A percentile compares a stretch with the other conserved stretches of the same genome.
phyloP scores from a whole-genome alignment of 1,140 invertebrate genomes.

The Formica exsecta region DNA sequence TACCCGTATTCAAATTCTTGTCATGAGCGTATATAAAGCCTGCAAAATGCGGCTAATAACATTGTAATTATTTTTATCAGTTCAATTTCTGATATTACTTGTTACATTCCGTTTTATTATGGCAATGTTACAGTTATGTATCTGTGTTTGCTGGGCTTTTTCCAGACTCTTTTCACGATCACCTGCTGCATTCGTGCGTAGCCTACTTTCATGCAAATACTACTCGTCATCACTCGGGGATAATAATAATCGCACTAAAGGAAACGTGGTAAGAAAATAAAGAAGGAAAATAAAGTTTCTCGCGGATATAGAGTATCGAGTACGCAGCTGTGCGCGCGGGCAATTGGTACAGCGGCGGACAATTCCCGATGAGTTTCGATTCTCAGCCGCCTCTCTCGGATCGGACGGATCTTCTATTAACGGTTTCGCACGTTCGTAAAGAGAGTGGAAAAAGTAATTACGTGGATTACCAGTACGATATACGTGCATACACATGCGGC shows the following conservation, averaged over 20 bases:
- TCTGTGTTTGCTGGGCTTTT: too few species aligned
- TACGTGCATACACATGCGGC: neutral
- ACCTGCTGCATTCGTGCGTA: neutral
- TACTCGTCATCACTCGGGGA: too few species aligned
- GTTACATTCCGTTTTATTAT: too few species aligned
- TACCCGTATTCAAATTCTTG: too few species aligned
- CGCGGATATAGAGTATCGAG: neutral
- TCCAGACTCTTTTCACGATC: too few species aligned
- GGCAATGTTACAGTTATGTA: too few species aligned
- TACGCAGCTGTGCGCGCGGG: neutral
- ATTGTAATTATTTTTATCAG: too few species aligned
- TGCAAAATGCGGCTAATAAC: too few species aligned
- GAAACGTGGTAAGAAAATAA: conserved; percentile 4
- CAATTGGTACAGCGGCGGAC: neutral
- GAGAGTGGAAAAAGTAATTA: conserved; percentile 27
- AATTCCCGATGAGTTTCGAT: neutral
- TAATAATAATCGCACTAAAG: conserved; percentile 18
- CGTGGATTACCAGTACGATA: neutral
- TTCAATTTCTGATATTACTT: too few species aligned
- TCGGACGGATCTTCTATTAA: neutral
- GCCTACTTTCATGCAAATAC: neutral
- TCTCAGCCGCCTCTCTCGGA: neutral
- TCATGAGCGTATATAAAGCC: too few species aligned
- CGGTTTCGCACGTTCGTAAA: conserved; percentile 9
- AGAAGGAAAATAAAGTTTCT: conserved; percentile 22